phyloP scores from a whole-genome alignment of 1,140 invertebrate species.

The Conopomorpha cramerella region DNA sequence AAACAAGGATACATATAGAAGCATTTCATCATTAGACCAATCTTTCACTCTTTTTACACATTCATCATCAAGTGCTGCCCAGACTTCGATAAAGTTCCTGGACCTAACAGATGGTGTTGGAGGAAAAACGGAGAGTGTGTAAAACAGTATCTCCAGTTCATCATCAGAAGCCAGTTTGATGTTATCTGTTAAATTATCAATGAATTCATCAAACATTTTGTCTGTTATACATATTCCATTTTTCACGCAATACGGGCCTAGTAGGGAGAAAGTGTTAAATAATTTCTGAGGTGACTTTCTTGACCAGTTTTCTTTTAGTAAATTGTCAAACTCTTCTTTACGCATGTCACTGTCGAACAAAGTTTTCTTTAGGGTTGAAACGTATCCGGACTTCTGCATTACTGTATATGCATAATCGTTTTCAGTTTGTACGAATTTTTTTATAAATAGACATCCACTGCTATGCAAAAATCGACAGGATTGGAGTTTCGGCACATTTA shows the following conservation, averaged over 20 bases:
- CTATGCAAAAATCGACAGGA: constrained; percentile 11
- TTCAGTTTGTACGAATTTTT: constrained; percentile 40
- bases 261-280: constrained; percentile 29
- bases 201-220: constrained; percentile 40
- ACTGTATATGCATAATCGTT: constrained; percentile 39
- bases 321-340: constrained; percentile 14
- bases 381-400: constrained; percentile 35
- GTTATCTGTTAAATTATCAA: constrained; percentile 48
- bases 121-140: constrained; percentile 41
- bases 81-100: constrained; percentile 61
- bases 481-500: neutral
- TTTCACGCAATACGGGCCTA: constrained; percentile 35
- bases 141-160: constrained; percentile 44
- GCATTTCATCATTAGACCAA: constrained; percentile 44
- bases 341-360: neutral
- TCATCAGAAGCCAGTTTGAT: constrained; percentile 45
- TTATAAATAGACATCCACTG: constrained; percentile 11
- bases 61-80: constrained; percentile 59
- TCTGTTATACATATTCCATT: constrained; percentile 41
- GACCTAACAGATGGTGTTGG: constrained; percentile 31
- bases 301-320: constrained; percentile 23
- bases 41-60: constrained; percentile 41
- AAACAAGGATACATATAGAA: constrained; percentile 55
- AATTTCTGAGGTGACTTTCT: constrained; percentile 21
- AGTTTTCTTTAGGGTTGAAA: constrained; percentile 13